phyloP scores from a whole-genome alignment of 2,888 invertebrate genomes.

The Campoplex nolae region DNA sequence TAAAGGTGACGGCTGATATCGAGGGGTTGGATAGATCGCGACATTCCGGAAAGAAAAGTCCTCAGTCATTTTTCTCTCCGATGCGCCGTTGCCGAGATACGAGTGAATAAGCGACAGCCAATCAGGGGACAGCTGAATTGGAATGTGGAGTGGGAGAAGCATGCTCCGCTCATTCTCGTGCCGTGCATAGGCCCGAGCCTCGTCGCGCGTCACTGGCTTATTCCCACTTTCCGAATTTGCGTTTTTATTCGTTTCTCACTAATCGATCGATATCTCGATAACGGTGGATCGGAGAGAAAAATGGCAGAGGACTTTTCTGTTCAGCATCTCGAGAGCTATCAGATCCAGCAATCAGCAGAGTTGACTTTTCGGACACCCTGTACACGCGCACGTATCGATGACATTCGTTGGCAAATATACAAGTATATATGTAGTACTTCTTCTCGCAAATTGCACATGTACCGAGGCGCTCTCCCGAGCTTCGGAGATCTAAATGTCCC shows the following conservation, averaged over 20 bases:
- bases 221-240: not conserved
- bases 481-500: slow-evolving; percentile 67
- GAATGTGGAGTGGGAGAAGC: not conserved
- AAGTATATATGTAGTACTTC: slow-evolving; percentile 13
- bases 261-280: not conserved
- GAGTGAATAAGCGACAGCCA: not conserved
- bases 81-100: not conserved
- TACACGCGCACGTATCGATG: slow-evolving; percentile 31
- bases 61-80: not conserved
- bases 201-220: too few relatives aligned
- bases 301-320: not conserved
- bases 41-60: not conserved
- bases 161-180: not conserved
- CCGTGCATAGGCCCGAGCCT: not conserved
- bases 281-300: not conserved
- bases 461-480: slow-evolving; percentile 52
- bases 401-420: not conserved
- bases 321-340: not conserved
- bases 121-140: not conserved
- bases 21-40: not conserved
- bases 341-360: not conserved
- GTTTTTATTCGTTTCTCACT: not conserved
- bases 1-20: not conserved
- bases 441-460: slow-evolving; percentile 63
- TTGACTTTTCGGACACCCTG: slow-evolving; percentile 3